Base-by-base conservation (phyloP, 2,888 invertebrate species). In the Rhimphoctona megacephalus region DNA sequence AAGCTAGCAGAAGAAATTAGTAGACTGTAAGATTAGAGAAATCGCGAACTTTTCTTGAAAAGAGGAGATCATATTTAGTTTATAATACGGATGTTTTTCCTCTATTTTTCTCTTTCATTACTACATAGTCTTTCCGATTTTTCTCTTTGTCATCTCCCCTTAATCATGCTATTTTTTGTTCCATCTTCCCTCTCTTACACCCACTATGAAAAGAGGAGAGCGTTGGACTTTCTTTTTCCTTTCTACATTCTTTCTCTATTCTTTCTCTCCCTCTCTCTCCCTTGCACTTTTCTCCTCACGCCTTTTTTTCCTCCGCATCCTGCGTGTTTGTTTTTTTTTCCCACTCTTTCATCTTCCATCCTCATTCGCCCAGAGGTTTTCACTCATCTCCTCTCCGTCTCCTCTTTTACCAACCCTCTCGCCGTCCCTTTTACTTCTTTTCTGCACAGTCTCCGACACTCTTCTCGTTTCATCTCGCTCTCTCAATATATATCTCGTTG, bases 191-290 rank as follows among this genome's bases (percentile, higher is more conserved):
- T 30, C 54, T 1, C 64, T 17, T 52, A 61, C 46, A 69, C 72
- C 57, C 78, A n/a, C 81, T 74, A 46, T 30, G 49, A 61, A 30
- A 36, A 25, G 61, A 67, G 43, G 69, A 46, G 84, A 84, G 66
- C 74, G 83, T 74, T 57, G 73, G 72, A 70, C 30, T 76, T 69
- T 84, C 84, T 86, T 86, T 79, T 84, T 79, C 81, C 84, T 81
- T 86, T 82, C 84, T 84, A 83, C 86, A 76, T 85, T 89, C 89
- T 88, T 87, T 87, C 86, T 83, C 36, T 36, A n/a, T 6, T 36
- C 80, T 67, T 52, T 85, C 85, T 89, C 90, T 89, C 90, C 88
- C 90, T 89, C 86, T 89, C 88, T 87, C 87, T 88, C 89, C 79
- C 80, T 72, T 43, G 43, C 43, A 43, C 74, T 67, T 81, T 64